Conservation (phyloP, 2,888 invertebrate genomes). For the Aphidoletes aphidimyza region DNA sequence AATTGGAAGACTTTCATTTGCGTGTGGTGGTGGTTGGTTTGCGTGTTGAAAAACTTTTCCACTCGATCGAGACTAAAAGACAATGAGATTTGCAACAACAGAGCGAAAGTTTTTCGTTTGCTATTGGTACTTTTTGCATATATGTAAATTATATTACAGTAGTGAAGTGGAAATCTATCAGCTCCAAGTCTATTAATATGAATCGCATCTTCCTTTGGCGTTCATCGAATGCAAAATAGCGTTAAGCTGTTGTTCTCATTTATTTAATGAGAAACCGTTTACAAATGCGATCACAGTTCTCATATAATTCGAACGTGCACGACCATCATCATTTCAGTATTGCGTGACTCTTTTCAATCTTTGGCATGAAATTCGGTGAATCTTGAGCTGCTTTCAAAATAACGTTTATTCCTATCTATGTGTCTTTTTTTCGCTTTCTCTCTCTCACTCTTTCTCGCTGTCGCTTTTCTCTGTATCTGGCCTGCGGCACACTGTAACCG, state of each 20-base stretch:
- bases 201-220: neutral
- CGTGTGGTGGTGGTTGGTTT: too few relatives aligned
- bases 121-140: too few relatives aligned
- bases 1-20: too few relatives aligned
- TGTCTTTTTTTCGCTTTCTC: neutral
- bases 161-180: too few relatives aligned
- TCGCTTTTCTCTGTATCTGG: neutral
- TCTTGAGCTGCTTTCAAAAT: too few relatives aligned
- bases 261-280: neutral
- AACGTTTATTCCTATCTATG: neutral
- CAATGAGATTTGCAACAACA: too few relatives aligned
- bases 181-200: too few relatives aligned
- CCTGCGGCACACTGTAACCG: neutral
- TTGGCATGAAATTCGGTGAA: too few relatives aligned
- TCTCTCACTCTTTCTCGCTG: neutral
- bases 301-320: slow-evolving; percentile 6
- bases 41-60: too few relatives aligned
- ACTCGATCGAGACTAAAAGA: too few relatives aligned
- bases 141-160: too few relatives aligned
- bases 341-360: neutral
- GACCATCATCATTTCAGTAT: neutral
- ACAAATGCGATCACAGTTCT: neutral
- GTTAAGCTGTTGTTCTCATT: slow-evolving; percentile 26
- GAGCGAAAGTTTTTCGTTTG: too few relatives aligned
- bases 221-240: neutral